These are phyloP conservation scores for Eristalinus sepulchralis DNA, from an alignment of 2,888 invertebrate species.

Conservation along the genomic window DNA sequence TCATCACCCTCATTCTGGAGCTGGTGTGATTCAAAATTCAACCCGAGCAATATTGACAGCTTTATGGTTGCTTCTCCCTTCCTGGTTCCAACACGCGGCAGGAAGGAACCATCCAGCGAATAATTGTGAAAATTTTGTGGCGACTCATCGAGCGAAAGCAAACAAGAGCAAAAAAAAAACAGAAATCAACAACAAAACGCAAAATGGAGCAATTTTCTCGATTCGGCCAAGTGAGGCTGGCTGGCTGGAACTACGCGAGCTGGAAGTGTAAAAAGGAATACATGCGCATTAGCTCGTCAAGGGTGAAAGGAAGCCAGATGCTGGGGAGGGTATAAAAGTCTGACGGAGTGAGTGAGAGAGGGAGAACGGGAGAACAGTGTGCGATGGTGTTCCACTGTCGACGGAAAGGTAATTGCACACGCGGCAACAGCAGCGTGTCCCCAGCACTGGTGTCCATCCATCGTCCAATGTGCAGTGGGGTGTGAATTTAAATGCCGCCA, in stretches of 20 bases:
- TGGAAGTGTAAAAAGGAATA: slow-evolving; percentile 33
- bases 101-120: slow-evolving; percentile 11
- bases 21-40: slow-evolving; percentile 37
- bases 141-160: slow-evolving; percentile 6
- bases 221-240: slow-evolving; percentile 37
- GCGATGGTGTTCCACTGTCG: slow-evolving; percentile 18
- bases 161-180: background rate
- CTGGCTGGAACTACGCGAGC: slow-evolving; percentile 7
- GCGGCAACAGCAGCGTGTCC: slow-evolving; percentile 27
- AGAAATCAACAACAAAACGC: background rate
- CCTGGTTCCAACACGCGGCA: background rate
- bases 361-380: background rate
- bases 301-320: background rate
- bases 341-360: background rate
- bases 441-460: slow-evolving; percentile 15
- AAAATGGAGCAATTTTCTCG: slow-evolving; percentile 39
- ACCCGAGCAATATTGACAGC: slow-evolving; percentile 55
- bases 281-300: slow-evolving; percentile 38
- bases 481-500: slow-evolving; percentile 34
- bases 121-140: slow-evolving; percentile 26
- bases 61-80: slow-evolving; percentile 37
- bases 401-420: slow-evolving; percentile 50
- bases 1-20: slow-evolving; percentile 5
- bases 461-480: slow-evolving; percentile 28
- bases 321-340: background rate